Conservation (phyloP, 2,888 invertebrate species). For the Synergus laeviventris region DNA sequence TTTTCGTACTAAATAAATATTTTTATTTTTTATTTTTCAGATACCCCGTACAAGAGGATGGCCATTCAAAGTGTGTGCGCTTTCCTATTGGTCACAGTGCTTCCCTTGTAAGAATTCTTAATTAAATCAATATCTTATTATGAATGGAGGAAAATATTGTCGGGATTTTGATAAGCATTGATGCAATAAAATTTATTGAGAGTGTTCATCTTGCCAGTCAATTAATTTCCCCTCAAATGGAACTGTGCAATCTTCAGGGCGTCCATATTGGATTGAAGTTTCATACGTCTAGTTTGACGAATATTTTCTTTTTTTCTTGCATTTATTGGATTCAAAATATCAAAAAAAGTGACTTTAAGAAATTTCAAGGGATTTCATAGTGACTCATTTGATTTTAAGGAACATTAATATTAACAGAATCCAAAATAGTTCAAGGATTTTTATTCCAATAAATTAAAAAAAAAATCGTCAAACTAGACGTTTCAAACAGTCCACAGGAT, state of each 20-base stretch:
- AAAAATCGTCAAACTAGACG: no score
- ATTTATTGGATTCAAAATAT: no score
- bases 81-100: conserved; percentile 53
- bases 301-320: no score
- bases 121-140: background rate
- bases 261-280: no score
- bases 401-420: no score
- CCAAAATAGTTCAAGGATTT: no score
- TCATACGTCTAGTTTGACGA: no score
- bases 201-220: background rate
- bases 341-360: no score
- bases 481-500: no score
- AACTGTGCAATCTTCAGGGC: conserved; percentile 6
- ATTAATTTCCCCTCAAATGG: conserved; percentile 2
- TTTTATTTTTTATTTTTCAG: conserved; percentile 51
- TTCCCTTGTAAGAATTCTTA: conserved; percentile 60
- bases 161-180: background rate
- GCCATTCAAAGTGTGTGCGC: conserved; percentile 52
- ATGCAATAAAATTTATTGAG: conserved; percentile 15
- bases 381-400: no score
- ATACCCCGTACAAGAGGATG: conserved; percentile 56
- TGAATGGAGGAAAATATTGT: background rate
- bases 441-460: no score
- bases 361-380: no score
- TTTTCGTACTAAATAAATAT: background rate